phyloP scores from a whole-genome alignment of 2,888 invertebrate species.

The Euproctis similis region DNA sequence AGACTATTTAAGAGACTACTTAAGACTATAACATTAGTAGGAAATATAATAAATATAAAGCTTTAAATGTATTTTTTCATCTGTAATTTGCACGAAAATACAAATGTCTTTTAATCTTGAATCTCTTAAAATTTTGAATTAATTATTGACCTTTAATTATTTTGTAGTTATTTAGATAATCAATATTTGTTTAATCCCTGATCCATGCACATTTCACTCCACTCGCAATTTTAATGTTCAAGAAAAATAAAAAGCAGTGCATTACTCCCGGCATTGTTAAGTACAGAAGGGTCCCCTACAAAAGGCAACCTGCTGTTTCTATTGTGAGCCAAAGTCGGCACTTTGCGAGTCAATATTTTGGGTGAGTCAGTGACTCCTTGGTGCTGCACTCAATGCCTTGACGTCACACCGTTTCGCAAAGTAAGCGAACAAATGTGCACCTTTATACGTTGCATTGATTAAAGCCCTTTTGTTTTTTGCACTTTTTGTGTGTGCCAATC shows the following conservation, averaged over 20 bases:
- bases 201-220: constrained; percentile 37
- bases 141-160: too few relatives aligned
- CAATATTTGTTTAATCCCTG: not conserved
- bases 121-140: too few relatives aligned
- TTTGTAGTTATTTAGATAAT: too few relatives aligned
- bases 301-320: constrained; percentile 67
- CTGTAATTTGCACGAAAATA: too few relatives aligned
- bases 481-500: constrained; percentile 45
- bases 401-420: constrained; percentile 34
- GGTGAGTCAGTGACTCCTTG: constrained; percentile 47
- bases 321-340: constrained; percentile 64
- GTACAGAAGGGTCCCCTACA: constrained; percentile 51
- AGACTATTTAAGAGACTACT: too few relatives aligned
- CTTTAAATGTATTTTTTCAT: too few relatives aligned
- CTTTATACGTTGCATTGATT: constrained; percentile 43
- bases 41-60: too few relatives aligned
- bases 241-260: constrained; percentile 60
- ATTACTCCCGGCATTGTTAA: constrained; percentile 56
- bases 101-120: too few relatives aligned
- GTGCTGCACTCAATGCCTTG: constrained; percentile 5
- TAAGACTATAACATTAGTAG: too few relatives aligned
- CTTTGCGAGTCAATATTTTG: constrained; percentile 73
- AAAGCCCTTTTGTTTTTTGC: constrained; percentile 49
- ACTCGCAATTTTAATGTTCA: constrained; percentile 43
- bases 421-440: constrained; percentile 63